Conservation (phyloP, 2,888 invertebrate genomes). For the Melanchra persicariae region DNA sequence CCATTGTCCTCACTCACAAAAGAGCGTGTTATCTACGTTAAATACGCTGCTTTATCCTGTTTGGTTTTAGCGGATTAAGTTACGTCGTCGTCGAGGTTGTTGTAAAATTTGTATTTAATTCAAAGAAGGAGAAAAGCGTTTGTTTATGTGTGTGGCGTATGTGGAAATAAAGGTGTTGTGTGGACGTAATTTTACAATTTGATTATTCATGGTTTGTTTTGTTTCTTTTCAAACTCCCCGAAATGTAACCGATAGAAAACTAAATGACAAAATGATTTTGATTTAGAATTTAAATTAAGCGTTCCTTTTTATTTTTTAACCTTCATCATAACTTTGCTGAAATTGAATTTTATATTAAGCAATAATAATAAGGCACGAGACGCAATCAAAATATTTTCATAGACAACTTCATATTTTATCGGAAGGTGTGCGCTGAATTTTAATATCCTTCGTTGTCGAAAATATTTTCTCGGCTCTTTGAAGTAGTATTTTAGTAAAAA, state of each 20-base stretch:
- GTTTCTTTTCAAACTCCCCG: background rate
- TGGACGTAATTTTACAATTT: background rate
- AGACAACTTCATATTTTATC: slow-evolving; percentile 49
- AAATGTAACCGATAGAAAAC: background rate
- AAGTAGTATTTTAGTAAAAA: slow-evolving; percentile 43
- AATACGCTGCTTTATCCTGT: slow-evolving; percentile 54
- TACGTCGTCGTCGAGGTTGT: slow-evolving; percentile 6
- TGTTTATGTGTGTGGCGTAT: slow-evolving; percentile 7
- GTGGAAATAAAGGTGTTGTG: background rate
- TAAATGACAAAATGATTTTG: background rate
- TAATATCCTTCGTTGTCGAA: slow-evolving; percentile 43
- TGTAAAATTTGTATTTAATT: slow-evolving; percentile 54
- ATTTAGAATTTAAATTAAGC: background rate
- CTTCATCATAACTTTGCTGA: slow-evolving; percentile 1
- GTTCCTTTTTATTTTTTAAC: background rate
- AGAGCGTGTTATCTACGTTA: slow-evolving; percentile 53
- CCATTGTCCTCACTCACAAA: slow-evolving; percentile 57
- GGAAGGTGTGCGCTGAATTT: slow-evolving; percentile 46
- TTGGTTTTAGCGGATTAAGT: slow-evolving; percentile 51
- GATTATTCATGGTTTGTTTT: background rate
- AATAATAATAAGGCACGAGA: slow-evolving; percentile 35
- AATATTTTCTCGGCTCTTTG: slow-evolving; percentile 35
- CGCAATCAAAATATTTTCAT: slow-evolving; percentile 52
- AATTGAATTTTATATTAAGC: slow-evolving; percentile 39
- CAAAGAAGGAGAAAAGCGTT: slow-evolving; percentile 1